phyloP scores from a whole-genome alignment of 2,888 invertebrate species.

The Zygaena filipendulae region DNA sequence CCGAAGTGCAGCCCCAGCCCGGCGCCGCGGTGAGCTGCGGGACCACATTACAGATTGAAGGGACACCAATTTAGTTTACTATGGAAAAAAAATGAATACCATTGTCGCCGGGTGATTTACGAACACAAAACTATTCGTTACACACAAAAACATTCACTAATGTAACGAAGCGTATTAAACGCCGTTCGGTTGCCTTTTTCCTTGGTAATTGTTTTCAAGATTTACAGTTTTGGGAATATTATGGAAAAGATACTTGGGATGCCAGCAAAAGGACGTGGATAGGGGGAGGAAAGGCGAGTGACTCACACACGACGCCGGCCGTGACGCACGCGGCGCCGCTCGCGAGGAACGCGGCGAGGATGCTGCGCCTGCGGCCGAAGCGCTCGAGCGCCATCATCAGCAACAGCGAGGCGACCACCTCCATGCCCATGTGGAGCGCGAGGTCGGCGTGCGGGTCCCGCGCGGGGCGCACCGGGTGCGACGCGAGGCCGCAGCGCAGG shows the following conservation, averaged over 20 bases:
- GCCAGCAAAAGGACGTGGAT: no score
- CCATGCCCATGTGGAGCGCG: constrained; percentile 57
- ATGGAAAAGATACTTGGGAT: no score
- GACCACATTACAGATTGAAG: no score
- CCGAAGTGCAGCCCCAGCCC: constrained; percentile 60
- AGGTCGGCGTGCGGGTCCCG: constrained; percentile 83
- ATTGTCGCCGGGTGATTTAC: no score
- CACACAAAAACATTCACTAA: no score
- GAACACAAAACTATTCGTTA: no score
- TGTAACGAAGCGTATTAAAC: no score
- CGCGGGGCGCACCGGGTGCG: constrained; percentile 79
- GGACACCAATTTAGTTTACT: background rate
- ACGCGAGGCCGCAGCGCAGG: constrained; percentile 82
- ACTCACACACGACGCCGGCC: constrained; percentile 43
- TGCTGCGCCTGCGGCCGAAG: constrained; percentile 44
- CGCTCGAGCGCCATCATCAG: constrained; percentile 56
- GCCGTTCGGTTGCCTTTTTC: no score
- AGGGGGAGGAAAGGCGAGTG: no score
- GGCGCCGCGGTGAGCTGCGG: constrained; percentile 26
- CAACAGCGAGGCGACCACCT: constrained; percentile 51
- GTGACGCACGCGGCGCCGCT: constrained; percentile 44
- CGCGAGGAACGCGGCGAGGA: constrained; percentile 38
- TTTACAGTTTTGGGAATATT: no score
- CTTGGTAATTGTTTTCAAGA: no score
- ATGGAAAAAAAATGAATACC: no score